These are phyloP conservation scores for Andinoacara biseriatus DNA, from an alignment of 2,113 vertebrate species.

Conservation along the genomic window DNA sequence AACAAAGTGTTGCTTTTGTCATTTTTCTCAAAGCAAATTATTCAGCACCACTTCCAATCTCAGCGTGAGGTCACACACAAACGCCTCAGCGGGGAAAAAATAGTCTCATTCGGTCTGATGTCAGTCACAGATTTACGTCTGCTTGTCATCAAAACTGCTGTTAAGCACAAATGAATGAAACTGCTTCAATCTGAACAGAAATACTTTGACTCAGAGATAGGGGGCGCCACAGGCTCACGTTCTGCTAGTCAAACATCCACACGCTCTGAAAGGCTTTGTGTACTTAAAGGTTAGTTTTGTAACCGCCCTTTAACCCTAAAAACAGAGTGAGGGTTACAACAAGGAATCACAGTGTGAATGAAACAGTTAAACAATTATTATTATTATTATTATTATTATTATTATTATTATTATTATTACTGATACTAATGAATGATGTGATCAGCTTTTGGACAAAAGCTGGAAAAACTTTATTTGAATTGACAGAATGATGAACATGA, in stretches of 20 bases:
- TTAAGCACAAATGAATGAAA: background rate
- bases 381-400: background rate
- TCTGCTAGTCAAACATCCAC: background rate
- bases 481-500: background rate
- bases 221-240: slow-evolving; percentile 78
- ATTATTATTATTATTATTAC: background rate
- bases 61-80: slow-evolving; percentile 12
- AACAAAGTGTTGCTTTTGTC: slow-evolving; percentile 25
- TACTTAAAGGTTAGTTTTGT: background rate
- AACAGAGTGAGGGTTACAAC: background rate
- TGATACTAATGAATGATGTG: background rate
- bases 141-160: background rate
- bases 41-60: slow-evolving; percentile 43
- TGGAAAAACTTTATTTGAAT: background rate
- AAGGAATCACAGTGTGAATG: background rate
- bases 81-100: background rate
- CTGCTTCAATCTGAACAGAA: background rate
- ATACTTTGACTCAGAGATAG: slow-evolving; percentile 56
- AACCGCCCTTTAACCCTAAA: background rate
- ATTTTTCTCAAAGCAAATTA: slow-evolving; percentile 49
- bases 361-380: no score
- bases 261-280: slow-evolving; percentile 20
- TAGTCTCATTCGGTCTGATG: background rate
- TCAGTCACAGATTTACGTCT: background rate
- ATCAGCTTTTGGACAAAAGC: background rate